phyloP scores from a whole-genome alignment of 2,113 vertebrate species.

The Elachura formosa region DNA sequence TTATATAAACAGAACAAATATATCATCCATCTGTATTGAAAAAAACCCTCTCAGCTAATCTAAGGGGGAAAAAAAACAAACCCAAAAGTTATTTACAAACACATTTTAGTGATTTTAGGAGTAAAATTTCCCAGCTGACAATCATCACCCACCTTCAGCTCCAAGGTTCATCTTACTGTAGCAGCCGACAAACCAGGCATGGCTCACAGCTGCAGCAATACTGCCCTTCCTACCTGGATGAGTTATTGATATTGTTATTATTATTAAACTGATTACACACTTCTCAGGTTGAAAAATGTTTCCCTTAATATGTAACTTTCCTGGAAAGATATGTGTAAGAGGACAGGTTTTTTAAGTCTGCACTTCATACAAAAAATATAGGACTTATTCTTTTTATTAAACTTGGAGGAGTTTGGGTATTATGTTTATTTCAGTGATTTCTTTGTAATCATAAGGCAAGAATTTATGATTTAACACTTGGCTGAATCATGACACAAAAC shows the following conservation, averaged over 20 bases:
- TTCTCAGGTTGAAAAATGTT: neutral
- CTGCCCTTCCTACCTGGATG: neutral
- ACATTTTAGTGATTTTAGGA: neutral
- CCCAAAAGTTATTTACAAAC: neutral
- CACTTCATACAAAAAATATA: neutral
- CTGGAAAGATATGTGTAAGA: neutral
- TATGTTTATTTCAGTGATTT: neutral
- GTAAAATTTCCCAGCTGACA: neutral
- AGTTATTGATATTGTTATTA: neutral
- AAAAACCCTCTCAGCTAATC: neutral
- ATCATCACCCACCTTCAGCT: neutral
- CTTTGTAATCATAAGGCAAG: neutral
- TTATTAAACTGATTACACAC: neutral
- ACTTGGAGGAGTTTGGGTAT: neutral
- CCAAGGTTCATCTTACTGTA: neutral
- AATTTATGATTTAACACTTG: neutral
- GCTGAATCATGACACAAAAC: neutral
- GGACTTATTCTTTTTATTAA: neutral
- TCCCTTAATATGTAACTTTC: neutral
- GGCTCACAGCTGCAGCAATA: neutral
- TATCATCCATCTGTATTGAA: neutral
- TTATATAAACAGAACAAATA: neutral
- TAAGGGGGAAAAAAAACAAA: no score
- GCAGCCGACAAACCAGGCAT: neutral
- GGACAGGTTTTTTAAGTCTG: neutral